Percentiles rank a stretch among this genome's conserved stretches.
phyloP scores from a whole-genome alignment of 2,113 vertebrate species.

The Pelobates fuscus region DNA sequence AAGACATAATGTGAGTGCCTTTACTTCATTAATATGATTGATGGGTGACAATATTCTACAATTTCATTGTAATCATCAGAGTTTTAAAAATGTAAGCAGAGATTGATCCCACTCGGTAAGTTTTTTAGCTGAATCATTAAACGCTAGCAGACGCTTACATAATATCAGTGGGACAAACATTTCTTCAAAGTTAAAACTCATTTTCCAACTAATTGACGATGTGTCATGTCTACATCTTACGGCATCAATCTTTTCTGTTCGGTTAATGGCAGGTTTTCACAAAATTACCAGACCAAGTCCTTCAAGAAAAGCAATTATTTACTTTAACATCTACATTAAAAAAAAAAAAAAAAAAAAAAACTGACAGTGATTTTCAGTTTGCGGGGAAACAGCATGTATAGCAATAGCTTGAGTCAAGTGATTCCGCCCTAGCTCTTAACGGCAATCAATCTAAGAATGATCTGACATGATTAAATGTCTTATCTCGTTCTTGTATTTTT shows the following conservation, averaged over 20 bases:
- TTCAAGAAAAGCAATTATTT: constrained; percentile 28
- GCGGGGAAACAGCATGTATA: neutral
- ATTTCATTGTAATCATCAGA: neutral
- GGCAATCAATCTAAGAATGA: constrained; percentile 1
- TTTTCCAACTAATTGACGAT: constrained; percentile 21
- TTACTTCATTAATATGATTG: neutral
- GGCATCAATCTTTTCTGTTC: constrained; percentile 12
- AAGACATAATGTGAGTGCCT: no score
- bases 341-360: neutral
- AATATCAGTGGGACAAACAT: neutral
- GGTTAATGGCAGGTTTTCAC: neutral
- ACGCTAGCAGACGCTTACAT: neutral
- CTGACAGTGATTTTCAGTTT: neutral
- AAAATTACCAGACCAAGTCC: neutral
- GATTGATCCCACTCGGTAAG: neutral
- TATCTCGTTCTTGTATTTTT: neutral
- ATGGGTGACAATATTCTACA: neutral
- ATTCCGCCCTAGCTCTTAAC: neutral
- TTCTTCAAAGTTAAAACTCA: constrained; percentile 4
- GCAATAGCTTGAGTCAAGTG: neutral
- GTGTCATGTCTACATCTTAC: constrained; percentile 5
- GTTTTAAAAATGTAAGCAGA: neutral
- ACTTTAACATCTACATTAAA: neutral
- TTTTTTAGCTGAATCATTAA: neutral
- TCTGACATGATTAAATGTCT: neutral